Conservation (phyloP, 2,888 invertebrate genomes). For the Mylabris sibirica region DNA sequence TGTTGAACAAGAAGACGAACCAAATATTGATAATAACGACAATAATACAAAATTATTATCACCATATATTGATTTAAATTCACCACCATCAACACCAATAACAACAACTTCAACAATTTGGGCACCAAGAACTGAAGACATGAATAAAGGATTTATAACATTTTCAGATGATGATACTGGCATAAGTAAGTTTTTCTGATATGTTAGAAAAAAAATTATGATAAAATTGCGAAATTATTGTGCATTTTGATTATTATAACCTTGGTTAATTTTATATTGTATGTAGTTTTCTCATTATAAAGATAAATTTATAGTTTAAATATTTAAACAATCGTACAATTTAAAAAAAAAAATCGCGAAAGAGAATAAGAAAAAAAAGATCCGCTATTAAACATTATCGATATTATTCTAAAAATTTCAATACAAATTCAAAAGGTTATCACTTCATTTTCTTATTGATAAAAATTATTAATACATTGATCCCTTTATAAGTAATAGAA, state of each 20-base stretch:
- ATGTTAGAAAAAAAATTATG: not conserved
- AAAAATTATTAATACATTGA: not conserved
- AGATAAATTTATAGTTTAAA: not conserved
- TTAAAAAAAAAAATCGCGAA: no score
- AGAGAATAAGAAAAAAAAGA: not conserved
- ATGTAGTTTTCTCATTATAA: not conserved
- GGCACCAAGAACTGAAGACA: conserved; percentile 85
- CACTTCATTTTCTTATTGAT: not conserved
- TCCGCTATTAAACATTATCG: not conserved
- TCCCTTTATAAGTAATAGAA: not conserved
- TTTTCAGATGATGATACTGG: conserved; percentile 85
- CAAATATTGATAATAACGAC: not conserved
- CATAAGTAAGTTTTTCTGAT: conserved; percentile 75
- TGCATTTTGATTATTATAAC: not conserved
- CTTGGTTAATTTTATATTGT: not conserved
- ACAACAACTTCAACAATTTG: conserved; percentile 80
- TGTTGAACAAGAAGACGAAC: conserved; percentile 15
- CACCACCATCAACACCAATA: conserved; percentile 62
- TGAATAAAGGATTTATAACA: conserved; percentile 91
- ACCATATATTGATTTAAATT: conserved; percentile 20
- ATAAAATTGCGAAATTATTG: not conserved
- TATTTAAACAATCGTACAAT: not conserved
- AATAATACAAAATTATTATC: conserved; percentile 6
- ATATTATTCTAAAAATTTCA: not conserved
- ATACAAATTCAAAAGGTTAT: not conserved